Base-by-base conservation (phyloP, 2,113 vertebrate genomes). In the Noctilio leporinus region DNA sequence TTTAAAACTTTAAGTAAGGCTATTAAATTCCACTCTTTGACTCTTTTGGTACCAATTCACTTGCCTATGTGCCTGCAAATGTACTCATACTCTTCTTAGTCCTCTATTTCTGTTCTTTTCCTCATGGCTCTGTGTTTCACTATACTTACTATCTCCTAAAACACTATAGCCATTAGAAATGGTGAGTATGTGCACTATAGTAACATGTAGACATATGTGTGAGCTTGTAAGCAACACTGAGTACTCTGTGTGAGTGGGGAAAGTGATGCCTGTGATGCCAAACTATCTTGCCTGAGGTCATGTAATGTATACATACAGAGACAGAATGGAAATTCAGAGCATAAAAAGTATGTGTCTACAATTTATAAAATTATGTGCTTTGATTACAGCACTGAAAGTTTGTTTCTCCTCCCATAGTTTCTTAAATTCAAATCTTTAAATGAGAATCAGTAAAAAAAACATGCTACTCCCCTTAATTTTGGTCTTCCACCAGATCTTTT, bases 291-390 rank as follows among this genome's bases (percentile, higher is more conserved):
- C 40, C 40, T 40, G 77, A 80, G 33, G 28, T 40, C 51, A 64
- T 49, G 14, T n/a, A 53, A 53, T 51, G 28, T 35, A 2, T 7
- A 20, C 8, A 33, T 30, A 40, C 4, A 24, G 62, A 47, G 59
- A 87, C 64, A 80, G n/a, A 84, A n/a, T 75, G 76, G 73, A 91
- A 93, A 91, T 64, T 85, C 83, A 89, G n/a, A 94, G 86, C 77
- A 90, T 45, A 87, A 94, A 64, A 10, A n/a, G 30, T 93, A 45
- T 86, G 51, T 81, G 77, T 72, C 62, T 93, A 38, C 20, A 51
- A 16, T 57, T 95, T 85, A 95, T 67, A 93, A 91, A 93, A 81
- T 64, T 53, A 69, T 9, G 8, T 78, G 69, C 87, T 93, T 93
- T 92, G 69, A 76, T 89, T 62, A 93, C 55, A 96, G 38, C 53